Evolutionary conservation across 2,888 invertebrate genomes (phyloP).

Genomic region (Nudaria mundana): DNA sequence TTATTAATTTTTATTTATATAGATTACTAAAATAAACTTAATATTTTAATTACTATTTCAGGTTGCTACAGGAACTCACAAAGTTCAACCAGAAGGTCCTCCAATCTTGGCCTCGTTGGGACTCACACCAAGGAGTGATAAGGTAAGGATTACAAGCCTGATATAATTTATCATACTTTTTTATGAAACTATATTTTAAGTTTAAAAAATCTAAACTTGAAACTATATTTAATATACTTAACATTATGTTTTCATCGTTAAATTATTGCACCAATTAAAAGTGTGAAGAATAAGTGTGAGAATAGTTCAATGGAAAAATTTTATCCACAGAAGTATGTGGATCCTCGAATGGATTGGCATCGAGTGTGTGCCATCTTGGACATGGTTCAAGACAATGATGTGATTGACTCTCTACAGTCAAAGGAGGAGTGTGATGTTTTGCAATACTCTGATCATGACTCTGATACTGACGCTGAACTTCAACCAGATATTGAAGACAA

Average conservation of each 20-base stretch:
- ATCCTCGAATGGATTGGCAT: slow-evolving; percentile 77
- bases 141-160: slow-evolving; percentile 60
- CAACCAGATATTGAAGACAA: slow-evolving; percentile 46
- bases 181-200: slow-evolving; percentile 2
- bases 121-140: slow-evolving; percentile 78
- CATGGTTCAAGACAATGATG: slow-evolving; percentile 69
- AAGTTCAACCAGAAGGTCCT: slow-evolving; percentile 74
- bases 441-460: slow-evolving; percentile 67
- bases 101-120: slow-evolving; percentile 77
- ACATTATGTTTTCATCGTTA: slow-evolving; percentile 4
- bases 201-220: too few relatives aligned
- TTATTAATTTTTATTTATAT: too few relatives aligned
- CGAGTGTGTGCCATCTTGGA: slow-evolving; percentile 74
- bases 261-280: slow-evolving; percentile 12
- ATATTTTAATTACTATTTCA: too few relatives aligned
- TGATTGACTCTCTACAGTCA: slow-evolving; percentile 66
- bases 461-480: slow-evolving; percentile 65
- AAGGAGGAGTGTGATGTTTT: slow-evolving; percentile 64
- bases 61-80: slow-evolving; percentile 53
- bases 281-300: slow-evolving; percentile 37
- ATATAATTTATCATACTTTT: slow-evolving; percentile 11
- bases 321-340: slow-evolving; percentile 75
- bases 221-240: background rate
- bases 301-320: slow-evolving; percentile 73
- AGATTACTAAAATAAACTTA: too few relatives aligned